Base-by-base conservation (phyloP, 2,888 invertebrate genomes). In the Drosophila buzzatii region DNA sequence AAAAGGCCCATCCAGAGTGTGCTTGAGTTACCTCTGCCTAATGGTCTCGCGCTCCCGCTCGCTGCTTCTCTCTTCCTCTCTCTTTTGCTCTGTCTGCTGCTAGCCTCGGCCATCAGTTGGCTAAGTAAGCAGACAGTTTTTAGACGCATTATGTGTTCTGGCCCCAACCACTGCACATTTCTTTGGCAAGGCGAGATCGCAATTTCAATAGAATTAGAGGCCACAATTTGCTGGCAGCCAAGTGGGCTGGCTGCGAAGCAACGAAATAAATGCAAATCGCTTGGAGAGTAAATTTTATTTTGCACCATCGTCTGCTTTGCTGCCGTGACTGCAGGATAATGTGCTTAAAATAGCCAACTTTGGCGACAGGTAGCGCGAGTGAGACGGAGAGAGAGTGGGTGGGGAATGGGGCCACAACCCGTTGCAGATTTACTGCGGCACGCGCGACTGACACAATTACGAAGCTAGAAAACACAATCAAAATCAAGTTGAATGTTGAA, bases 211-310 rank as follows among this genome's bases (percentile, higher is more conserved):
- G 75, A 90, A 78, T 73, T 83, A 75, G 85, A 82, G 61, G 53
- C 68, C 68, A 70, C 75, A 75, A 82, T 73, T 79, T 69, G 75
- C 52, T 67, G 72, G 44, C 59, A 55, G 47, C 51, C 37, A 23
- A 44, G 55, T 35, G 20, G n/a, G 45, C 44, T 7, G 12, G 16
- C 18, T 18, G 18, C 42, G 18, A 18, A 9, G 42, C 42, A 18
- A 42, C 45, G 18, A 81, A 85, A 90, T 89, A 83, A 86, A 86
- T 86, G 90, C 84, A 86, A 86, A 86, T 90, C 84, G 84, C 76
- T 86, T 82, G 89, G 79, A 89, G 90, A 90, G 42, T 86, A 89
- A 76, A 86, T 90, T 85, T 74, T 69, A 73, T 76, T 31, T 64
- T 49, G 31, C 42, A 35, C 57, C 33, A 18, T 4, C 55, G 23